phyloP scores from a whole-genome alignment of 2,797 vertebrate genomes.

The Lemur catta region DNA sequence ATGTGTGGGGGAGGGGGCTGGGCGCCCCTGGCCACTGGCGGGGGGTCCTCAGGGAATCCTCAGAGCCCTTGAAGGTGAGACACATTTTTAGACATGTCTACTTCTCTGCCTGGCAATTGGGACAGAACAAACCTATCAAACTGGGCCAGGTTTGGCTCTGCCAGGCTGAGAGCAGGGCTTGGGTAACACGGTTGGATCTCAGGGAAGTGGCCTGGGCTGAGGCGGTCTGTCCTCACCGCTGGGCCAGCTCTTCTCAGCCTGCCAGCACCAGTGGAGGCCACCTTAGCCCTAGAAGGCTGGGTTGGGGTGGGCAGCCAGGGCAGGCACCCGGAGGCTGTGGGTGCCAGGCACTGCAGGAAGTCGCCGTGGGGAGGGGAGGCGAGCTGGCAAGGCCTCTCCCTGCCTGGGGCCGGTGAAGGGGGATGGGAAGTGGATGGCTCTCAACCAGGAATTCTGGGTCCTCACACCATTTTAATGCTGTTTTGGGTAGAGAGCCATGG shows the following conservation, averaged over 20 bases:
- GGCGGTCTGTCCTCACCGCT: neutral
- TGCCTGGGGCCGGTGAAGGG: neutral
- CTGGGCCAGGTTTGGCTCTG: neutral
- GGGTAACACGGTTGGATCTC: neutral
- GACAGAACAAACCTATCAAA: neutral
- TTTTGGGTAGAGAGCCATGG: neutral
- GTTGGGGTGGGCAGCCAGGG: neutral
- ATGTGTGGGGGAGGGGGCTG: neutral
- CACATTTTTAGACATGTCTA: neutral
- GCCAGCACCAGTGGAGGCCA: neutral
- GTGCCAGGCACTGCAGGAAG: neutral
- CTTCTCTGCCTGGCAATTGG: neutral
- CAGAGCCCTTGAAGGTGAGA: neutral
- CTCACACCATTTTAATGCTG: neutral
- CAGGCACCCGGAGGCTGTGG: neutral
- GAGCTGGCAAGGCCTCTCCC: neutral
- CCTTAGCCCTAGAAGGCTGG: neutral
- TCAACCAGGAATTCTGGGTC: neutral
- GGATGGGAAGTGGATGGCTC: neutral
- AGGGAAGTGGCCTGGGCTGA: neutral
- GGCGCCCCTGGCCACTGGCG: rapidly evolving
- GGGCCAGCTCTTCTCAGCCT: neutral
- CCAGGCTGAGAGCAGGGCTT: neutral
- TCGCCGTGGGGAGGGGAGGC: no score
- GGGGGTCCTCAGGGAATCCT: neutral